Evolutionary conservation across 2,113 vertebrate species (phyloP).

Genomic region (Monarcha castaneiventris): DNA sequence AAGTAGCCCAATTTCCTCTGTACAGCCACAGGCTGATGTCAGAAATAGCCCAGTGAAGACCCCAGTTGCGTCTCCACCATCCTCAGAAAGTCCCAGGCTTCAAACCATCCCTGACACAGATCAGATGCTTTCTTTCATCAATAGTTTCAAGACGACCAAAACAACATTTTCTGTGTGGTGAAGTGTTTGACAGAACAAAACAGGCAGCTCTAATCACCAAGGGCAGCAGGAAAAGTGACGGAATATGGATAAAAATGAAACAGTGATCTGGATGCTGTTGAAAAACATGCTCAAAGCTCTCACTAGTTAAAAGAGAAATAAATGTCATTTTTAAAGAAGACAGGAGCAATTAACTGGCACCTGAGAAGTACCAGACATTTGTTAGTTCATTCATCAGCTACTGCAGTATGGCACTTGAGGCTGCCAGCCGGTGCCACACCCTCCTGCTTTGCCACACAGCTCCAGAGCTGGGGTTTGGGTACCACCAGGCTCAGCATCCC

Average conservation of each 20-base stretch:
- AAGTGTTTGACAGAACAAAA: background rate
- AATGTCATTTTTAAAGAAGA: background rate
- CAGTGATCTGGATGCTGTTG: background rate
- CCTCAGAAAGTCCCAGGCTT: background rate
- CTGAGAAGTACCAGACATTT: background rate
- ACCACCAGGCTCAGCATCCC: rapidly evolving
- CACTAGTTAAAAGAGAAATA: background rate
- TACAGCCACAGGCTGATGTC: background rate
- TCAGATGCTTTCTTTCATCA: background rate
- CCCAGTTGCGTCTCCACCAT: background rate
- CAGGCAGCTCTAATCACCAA: background rate
- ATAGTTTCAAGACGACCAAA: background rate
- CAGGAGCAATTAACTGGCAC: background rate
- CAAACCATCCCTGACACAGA: background rate
- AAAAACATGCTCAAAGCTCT: background rate
- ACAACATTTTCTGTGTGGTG: background rate
- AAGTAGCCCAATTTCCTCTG: background rate
- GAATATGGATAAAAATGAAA: background rate
- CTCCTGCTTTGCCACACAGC: background rate
- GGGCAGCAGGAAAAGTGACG: background rate
- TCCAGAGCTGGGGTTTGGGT: rapidly evolving
- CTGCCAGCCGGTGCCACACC: background rate
- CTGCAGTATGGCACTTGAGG: background rate
- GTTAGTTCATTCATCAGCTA: background rate
- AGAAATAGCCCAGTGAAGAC: background rate